Conservation (phyloP, 2,888 invertebrate species). For the Lymantria dispar region DNA sequence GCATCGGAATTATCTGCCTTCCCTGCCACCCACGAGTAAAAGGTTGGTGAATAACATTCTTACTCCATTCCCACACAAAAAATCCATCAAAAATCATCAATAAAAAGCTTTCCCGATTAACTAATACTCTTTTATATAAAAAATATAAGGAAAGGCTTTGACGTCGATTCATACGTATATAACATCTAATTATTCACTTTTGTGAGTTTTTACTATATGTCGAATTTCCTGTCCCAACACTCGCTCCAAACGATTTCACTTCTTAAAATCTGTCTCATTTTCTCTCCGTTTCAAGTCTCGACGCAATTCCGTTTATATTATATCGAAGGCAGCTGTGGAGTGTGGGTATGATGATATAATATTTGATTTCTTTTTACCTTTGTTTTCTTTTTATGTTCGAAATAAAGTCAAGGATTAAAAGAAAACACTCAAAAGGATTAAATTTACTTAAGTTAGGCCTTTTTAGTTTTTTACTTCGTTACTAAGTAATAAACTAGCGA, state of each 20-base stretch:
- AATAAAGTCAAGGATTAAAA: neutral
- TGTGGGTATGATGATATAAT: constrained; percentile 27
- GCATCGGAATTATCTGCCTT: too few relatives aligned
- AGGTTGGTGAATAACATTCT: too few relatives aligned
- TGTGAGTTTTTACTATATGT: constrained; percentile 47
- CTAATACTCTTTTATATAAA: too few relatives aligned
- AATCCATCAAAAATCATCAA: too few relatives aligned
- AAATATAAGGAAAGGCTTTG: constrained; percentile 1
- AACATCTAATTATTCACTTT: constrained; percentile 49
- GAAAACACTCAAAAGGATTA: neutral
- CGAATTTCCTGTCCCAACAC: constrained; percentile 53
- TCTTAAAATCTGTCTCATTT: constrained; percentile 65
- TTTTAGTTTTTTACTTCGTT: too few relatives aligned
- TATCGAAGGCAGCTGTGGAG: constrained; percentile 32
- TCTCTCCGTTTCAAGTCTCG: constrained; percentile 48
- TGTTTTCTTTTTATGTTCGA: neutral
- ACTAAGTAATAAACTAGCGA: too few relatives aligned
- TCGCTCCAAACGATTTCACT: constrained; percentile 56
- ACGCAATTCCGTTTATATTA: constrained; percentile 60
- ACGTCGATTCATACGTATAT: constrained; percentile 22
- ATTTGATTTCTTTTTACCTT: constrained; percentile 13
- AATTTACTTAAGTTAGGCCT: too few relatives aligned
- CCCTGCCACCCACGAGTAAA: too few relatives aligned
- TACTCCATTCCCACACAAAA: too few relatives aligned
- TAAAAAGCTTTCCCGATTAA: too few relatives aligned